Percentiles rank a stretch among this genome's conserved stretches.
Evolutionary conservation across 2,888 invertebrate genomes (phyloP).

Genomic region (Sminthurides aquaticus): DNA sequence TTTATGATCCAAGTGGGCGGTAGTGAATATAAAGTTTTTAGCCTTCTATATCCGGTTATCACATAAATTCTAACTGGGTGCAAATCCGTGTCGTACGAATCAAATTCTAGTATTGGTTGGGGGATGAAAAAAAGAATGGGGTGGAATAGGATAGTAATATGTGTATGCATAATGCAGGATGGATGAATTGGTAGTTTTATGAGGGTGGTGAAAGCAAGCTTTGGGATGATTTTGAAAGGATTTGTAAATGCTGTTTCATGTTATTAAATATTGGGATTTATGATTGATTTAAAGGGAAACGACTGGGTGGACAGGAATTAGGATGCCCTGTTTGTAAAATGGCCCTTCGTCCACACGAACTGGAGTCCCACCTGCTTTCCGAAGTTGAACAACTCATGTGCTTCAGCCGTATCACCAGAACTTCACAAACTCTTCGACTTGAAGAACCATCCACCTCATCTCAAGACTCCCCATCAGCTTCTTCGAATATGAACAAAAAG

Average conservation of each 20-base stretch:
- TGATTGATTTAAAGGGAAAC: constrained; percentile 37
- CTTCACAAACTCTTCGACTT: constrained; percentile 30
- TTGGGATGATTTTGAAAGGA: too few species aligned
- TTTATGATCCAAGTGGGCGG: constrained; percentile 1
- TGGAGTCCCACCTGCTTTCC: constrained; percentile 71
- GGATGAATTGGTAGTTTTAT: too few species aligned
- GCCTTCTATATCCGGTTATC: not conserved
- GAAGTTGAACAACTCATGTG: constrained; percentile 64
- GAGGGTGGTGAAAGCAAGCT: too few species aligned
- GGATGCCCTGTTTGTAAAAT: constrained; percentile 84
- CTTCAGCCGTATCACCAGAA: constrained; percentile 39
- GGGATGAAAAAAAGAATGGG: too few species aligned
- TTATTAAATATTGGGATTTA: too few species aligned
- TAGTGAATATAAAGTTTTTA: not conserved
- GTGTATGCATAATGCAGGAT: too few species aligned
- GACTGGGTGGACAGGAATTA: constrained; percentile 32
- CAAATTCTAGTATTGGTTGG: too few species aligned
- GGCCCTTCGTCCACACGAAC: constrained; percentile 70
- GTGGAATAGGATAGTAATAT: too few species aligned
- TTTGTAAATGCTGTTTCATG: too few species aligned
- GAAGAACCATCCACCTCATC: constrained; percentile 38
- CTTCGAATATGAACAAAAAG: constrained; percentile 35
- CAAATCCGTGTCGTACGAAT: not conserved
- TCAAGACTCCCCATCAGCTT: constrained; percentile 32
- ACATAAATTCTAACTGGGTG: too few species aligned